Percentiles rank a stretch among this genome's conserved stretches.
These are phyloP conservation scores for Pachydiplax longipennis DNA, from an alignment of 2,888 invertebrate genomes.

Conservation along the genomic window DNA sequence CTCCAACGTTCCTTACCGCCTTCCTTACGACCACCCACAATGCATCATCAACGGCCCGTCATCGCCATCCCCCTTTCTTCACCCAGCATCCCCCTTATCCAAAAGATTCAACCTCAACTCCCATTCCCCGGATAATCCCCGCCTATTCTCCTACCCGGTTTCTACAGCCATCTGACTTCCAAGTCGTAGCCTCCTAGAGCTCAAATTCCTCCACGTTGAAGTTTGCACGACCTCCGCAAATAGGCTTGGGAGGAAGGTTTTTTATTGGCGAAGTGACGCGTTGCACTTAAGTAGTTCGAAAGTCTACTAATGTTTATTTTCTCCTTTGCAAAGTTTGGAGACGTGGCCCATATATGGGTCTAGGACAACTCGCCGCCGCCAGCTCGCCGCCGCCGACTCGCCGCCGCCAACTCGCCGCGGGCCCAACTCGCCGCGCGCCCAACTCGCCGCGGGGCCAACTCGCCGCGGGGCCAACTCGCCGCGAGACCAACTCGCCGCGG, in stretches of 20 bases:
- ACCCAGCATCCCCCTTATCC: not conserved
- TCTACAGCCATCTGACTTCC: not conserved
- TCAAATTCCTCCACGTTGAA: not conserved
- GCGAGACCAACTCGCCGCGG: too few relatives aligned
- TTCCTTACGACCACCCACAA: conserved; percentile 1
- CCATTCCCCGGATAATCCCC: not conserved
- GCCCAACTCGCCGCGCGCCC: too few relatives aligned
- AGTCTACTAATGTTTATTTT: not conserved
- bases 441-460: too few relatives aligned
- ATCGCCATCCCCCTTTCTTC: not conserved
- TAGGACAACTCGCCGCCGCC: too few relatives aligned
- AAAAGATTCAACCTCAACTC: not conserved
- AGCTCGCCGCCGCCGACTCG: too few relatives aligned
- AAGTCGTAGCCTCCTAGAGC: not conserved
- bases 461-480: too few relatives aligned
- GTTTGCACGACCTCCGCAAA: not conserved
- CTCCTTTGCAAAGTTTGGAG: too few relatives aligned
- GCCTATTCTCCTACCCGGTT: not conserved
- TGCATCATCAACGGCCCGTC: not conserved
- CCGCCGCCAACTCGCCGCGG: too few relatives aligned
- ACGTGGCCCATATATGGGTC: too few relatives aligned
- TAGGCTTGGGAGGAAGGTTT: not conserved
- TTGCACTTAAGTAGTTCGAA: not conserved
- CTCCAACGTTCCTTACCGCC: not conserved
- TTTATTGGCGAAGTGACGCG: not conserved